Percentiles rank a stretch among this genome's conserved stretches.
phyloP scores from a whole-genome alignment of 2,113 vertebrate species.

The Neogobius melanostomus region DNA sequence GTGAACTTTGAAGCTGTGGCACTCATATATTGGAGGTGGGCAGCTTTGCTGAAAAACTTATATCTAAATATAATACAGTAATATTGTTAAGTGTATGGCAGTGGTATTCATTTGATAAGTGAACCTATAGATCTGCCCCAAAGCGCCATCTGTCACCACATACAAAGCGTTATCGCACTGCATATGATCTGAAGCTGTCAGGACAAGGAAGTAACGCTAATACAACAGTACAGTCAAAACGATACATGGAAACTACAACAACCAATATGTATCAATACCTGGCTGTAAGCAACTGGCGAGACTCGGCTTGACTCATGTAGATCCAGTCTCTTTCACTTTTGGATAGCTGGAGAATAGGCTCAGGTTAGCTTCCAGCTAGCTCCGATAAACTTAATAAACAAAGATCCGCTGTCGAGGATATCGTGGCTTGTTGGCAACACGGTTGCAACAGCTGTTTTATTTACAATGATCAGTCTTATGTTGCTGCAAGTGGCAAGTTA shows the following conservation, averaged over 20 bases:
- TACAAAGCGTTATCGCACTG: background rate
- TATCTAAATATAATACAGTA: too few relatives aligned
- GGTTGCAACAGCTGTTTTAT: background rate
- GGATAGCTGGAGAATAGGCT: conserved; percentile 17
- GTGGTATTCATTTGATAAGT: background rate
- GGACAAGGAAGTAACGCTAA: conserved; percentile 2
- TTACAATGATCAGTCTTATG: too few relatives aligned
- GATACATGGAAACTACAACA: background rate
- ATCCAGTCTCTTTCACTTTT: conserved; percentile 45
- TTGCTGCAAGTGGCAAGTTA: background rate
- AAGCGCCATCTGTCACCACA: background rate
- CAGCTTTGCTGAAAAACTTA: background rate
- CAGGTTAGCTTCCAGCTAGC: conserved; percentile 54
- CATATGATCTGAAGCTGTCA: conserved; percentile 1
- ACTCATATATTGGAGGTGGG: background rate
- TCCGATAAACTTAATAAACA: conserved; percentile 44
- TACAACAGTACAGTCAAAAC: background rate
- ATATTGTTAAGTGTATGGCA: background rate
- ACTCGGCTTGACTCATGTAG: background rate
- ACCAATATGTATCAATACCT: conserved; percentile 21
- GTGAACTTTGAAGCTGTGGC: background rate
- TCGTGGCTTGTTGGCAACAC: background rate
- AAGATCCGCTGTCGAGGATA: conserved; percentile 17
- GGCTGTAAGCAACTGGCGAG: background rate
- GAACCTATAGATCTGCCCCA: background rate